These are phyloP conservation scores for Biston stratarius DNA, from an alignment of 2,888 invertebrate species.

Conservation along the genomic window DNA sequence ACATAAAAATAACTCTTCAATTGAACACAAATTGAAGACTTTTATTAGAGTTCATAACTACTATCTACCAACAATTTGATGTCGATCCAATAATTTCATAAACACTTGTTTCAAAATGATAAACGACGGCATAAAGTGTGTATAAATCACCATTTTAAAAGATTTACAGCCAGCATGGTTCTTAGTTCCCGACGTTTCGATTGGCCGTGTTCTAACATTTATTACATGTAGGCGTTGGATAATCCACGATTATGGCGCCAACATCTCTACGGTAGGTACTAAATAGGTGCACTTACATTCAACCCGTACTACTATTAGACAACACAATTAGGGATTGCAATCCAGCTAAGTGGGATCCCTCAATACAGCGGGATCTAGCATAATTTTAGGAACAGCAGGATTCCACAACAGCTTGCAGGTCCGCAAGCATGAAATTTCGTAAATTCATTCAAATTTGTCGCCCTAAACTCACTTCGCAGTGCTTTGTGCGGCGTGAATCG, in stretches of 20 bases:
- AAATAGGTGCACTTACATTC: constrained; percentile 15
- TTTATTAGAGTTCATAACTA: neutral
- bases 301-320: neutral
- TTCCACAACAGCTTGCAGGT: no score
- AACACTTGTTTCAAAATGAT: constrained; percentile 18
- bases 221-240: constrained; percentile 30
- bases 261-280: constrained; percentile 13
- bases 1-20: neutral
- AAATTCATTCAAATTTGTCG: no score
- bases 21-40: neutral
- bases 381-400: neutral
- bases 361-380: no score
- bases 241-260: constrained; percentile 32
- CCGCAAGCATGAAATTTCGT: no score
- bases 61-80: neutral
- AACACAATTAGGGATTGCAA: no score
- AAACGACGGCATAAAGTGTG: constrained; percentile 9
- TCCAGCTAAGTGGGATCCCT: no score
- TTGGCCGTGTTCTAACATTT: constrained; percentile 30
- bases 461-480: no score
- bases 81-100: constrained; percentile 27
- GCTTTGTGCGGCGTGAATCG: no score
- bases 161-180: constrained; percentile 25
- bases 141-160: constrained; percentile 21
- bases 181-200: constrained; percentile 14